Percentiles rank a stretch among this genome's conserved stretches.
Evolutionary conservation across 1,140 invertebrate genomes (phyloP).

Genomic region (Rhopalosiphum maidis): DNA sequence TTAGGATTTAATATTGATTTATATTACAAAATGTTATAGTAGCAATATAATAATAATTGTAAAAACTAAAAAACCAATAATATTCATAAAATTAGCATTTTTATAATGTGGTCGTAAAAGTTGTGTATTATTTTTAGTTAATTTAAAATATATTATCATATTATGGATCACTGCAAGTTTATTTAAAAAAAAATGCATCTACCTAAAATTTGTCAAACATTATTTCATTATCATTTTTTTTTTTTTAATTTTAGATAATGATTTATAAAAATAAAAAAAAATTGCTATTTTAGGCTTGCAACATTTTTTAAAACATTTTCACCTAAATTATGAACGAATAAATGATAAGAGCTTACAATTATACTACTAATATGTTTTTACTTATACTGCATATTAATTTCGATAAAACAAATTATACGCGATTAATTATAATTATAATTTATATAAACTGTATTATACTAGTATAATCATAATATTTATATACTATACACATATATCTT

Average conservation of each 20-base stretch:
- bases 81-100: neutral
- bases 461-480: too few species aligned
- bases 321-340: neutral
- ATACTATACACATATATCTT: too few species aligned
- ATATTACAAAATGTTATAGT: neutral
- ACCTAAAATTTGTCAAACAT: too few species aligned
- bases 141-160: neutral
- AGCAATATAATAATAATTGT: neutral
- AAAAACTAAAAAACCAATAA: neutral
- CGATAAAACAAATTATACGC: too few species aligned
- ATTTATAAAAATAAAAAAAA: too few species aligned
- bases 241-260: too few species aligned
- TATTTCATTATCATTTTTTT: too few species aligned
- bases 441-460: neutral
- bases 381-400: neutral
- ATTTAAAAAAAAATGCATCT: too few species aligned
- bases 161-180: neutral
- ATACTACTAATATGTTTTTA: neutral
- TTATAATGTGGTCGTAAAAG: neutral
- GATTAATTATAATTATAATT: too few species aligned
- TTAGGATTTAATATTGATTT: neutral
- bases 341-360: neutral
- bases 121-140: neutral
- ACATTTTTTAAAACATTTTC: too few species aligned
- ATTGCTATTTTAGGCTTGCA: too few species aligned